Percentiles rank a stretch among this genome's conserved stretches.
These are phyloP conservation scores for Caenorhabditis zanzibari DNA, from an alignment of 2,888 invertebrate genomes.

Conservation along the genomic window DNA sequence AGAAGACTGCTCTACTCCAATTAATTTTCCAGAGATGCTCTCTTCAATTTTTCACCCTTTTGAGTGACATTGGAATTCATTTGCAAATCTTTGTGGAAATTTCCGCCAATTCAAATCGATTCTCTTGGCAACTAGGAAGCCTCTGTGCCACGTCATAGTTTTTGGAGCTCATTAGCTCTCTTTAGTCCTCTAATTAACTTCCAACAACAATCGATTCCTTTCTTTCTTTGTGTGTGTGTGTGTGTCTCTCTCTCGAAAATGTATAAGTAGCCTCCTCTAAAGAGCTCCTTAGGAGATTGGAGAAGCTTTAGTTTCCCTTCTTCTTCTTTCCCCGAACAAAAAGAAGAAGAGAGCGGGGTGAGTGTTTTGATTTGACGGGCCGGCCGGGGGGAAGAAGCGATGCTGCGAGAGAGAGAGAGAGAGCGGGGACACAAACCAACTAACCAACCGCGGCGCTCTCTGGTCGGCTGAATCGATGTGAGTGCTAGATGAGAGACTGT, in stretches of 20 bases:
- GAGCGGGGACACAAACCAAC: conserved; percentile 13
- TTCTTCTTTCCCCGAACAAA: background rate
- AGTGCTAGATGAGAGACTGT: conserved; percentile 11
- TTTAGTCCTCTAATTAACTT: background rate
- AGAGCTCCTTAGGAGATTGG: conserved; percentile 15
- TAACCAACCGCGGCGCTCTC: conserved; percentile 41
- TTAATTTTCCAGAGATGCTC: background rate
- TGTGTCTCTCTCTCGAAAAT: background rate
- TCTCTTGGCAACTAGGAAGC: background rate
- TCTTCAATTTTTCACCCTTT: no score
- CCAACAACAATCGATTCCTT: background rate
- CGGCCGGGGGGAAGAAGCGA: background rate
- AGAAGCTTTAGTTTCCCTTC: conserved; percentile 32
- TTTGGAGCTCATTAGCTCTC: background rate
- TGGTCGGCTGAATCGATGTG: conserved; percentile 49
- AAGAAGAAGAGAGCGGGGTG: conserved; percentile 22
- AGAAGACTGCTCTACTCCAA: background rate
- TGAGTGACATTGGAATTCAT: no score
- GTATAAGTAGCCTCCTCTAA: conserved; percentile 13
- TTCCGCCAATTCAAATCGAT: no score
- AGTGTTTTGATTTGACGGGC: conserved; percentile 58
- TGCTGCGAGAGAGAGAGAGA: background rate
- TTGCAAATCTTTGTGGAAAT: no score
- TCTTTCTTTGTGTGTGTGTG: background rate
- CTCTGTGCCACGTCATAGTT: background rate